Evolutionary conservation across 2,113 vertebrate genomes (phyloP).

Genomic region (Gadus chalcogrammus): DNA sequence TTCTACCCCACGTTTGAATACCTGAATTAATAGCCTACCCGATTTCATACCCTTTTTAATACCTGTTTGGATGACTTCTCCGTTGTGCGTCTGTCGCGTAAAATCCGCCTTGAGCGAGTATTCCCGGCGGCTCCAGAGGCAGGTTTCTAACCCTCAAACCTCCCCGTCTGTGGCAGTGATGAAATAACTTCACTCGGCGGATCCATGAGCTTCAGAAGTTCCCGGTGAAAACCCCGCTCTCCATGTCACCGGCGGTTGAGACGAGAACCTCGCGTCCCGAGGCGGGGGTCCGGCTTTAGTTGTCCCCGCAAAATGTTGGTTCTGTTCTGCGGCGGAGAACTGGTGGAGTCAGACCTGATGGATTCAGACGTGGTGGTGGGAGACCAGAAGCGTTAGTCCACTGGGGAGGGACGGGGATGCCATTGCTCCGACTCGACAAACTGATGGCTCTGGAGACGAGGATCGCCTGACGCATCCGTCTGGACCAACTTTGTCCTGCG

Average conservation of each 20-base stretch:
- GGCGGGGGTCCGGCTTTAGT: not conserved
- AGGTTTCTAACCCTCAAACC: slow-evolving; percentile 61
- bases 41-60: slow-evolving; percentile 44
- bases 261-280: slow-evolving; percentile 21
- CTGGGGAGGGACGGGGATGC: slow-evolving; percentile 21
- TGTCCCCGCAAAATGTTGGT: not conserved
- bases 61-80: slow-evolving; percentile 63
- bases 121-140: slow-evolving; percentile 53
- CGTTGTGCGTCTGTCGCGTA: slow-evolving; percentile 38
- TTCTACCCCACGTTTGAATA: not conserved
- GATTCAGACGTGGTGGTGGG: slow-evolving; percentile 23
- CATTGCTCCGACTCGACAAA: slow-evolving; percentile 51
- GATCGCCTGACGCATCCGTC: slow-evolving; percentile 52
- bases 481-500: slow-evolving; percentile 58
- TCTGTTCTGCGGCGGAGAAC: no score
- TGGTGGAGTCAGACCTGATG: not conserved
- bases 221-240: slow-evolving; percentile 13
- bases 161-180: slow-evolving; percentile 39
- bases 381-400: slow-evolving; percentile 37
- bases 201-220: slow-evolving; percentile 58
- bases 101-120: slow-evolving; percentile 25
- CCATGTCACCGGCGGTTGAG: slow-evolving; percentile 20
- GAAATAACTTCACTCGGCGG: slow-evolving; percentile 55
- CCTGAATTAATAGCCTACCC: not conserved
- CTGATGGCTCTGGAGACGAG: slow-evolving; percentile 47